Evolutionary conservation across 1,140 invertebrate genomes (phyloP), one percentile per base, ranked within the genome.

Genomic region (Glossosoma conforme): DNA sequence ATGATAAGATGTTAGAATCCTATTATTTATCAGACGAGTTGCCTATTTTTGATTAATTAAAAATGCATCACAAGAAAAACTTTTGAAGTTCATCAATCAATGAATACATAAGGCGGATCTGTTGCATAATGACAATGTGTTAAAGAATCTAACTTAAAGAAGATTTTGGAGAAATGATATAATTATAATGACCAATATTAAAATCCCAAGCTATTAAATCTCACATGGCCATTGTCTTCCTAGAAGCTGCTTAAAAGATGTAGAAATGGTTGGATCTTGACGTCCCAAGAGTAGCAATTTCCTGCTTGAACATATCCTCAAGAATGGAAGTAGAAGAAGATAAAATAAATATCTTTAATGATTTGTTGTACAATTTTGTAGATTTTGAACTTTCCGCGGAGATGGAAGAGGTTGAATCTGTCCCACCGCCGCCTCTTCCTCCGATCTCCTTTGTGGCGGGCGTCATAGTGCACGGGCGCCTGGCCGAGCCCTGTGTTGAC

Each of bases 401-500:
- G 5, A 14, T 36, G 14, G 36, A 15, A 38, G 17, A 13, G 11
- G 18, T 30, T 9, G 33, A 37, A 25, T 37, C 25, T 4, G 9
- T 17, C 11, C 2, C 20, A 3, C 6, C 36, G 14, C 20, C 6
- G 20, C 9, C 11, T 22, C 19, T 40, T 5, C 40, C 40, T 24
- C 41, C 62, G 61, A 65, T 51, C 20, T 44, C 44, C 14, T 52
- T 58, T 43, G 21, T 42, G 11, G 43, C 46, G 18, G 82, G 83
- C n/a, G 65, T 84, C 6, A 85, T 87, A 58, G 77, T 87, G 0
- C 81, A 80, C 63, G 63, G 85, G 22, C 62, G 70, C 25, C 62
- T 87, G 36, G 60, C 77, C 2, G 78, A 84, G 58, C 76, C 80
- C 3, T 80, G 81, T 54, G 59, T 66, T 11, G 78, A 79, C 67